Evolutionary conservation across 1,140 invertebrate species (phyloP), one percentile per base, ranked within the genome.

Genomic region (Laupala kohalensis): DNA sequence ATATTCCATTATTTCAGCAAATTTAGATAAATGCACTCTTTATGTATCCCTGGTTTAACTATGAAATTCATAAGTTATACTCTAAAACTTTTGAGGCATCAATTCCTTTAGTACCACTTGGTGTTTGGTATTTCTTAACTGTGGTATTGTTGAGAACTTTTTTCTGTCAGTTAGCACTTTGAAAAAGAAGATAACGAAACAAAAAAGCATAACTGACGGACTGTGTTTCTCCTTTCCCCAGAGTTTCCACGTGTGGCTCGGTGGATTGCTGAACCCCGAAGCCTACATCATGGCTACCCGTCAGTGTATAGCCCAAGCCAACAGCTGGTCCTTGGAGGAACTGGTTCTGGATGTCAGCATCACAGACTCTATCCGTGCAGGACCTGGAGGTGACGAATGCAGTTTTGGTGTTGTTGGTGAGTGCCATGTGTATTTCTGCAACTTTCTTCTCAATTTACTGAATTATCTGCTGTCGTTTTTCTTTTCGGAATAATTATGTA

Each of bases 281-380:
- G 97, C 97, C 9, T 99, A 98, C 79, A 96, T 99, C 68, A 99
- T 98, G 0, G 98, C 98, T 15, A 99, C 97, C 3, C 86, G 97
- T 26, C 96, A 98, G 77, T 98, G 94, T 79, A 95, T 98, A 27
- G 96, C 96, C 0, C 96, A 98, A 82, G 91, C 90, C 0, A 93
- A 93, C 75, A 92, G 91, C 74, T 94, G 92, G 91, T 91, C 97
- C 0, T 83, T 99, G 6, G 97, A 99, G 82, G 97, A 99, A 82
- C 84, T 99, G 0, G 88, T 93, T 66, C 83, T 99, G 67, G 93
- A 98, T 79, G 93, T 94, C n/a, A 86, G 84, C 13, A 88, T 92
- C 64, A 84, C 86, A 19, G 89, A 91, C 19, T 25, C 63, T 24
- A 69, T 24, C 6, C n/a, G 19, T 53, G 86, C 83, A 5, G 29